Evolutionary conservation across 2,113 vertebrate genomes (phyloP).

Genomic region (Tenrec ecaudatus): DNA sequence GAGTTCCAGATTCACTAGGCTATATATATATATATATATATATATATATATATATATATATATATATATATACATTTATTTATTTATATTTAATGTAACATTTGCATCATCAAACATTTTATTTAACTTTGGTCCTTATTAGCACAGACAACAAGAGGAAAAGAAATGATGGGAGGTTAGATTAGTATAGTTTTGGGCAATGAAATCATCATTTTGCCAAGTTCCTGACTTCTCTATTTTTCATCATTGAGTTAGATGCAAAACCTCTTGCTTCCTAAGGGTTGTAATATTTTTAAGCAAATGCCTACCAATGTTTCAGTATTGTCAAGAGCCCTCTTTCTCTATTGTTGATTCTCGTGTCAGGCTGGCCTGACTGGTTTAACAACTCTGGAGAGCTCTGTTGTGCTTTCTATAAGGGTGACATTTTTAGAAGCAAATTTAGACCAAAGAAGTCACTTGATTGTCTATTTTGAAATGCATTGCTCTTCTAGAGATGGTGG

Average conservation of each 20-base stretch:
- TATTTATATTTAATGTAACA: neutral
- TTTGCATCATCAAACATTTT: constrained; percentile 30
- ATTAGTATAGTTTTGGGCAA: neutral
- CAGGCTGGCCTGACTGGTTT: neutral
- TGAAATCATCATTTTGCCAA: neutral
- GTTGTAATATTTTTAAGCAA: neutral
- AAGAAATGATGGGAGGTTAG: neutral
- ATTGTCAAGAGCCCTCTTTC: neutral
- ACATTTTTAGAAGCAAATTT: constrained; percentile 55
- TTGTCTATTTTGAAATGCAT: constrained; percentile 48
- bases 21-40: neutral
- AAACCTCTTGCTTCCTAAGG: neutral
- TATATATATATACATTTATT: too few relatives aligned
- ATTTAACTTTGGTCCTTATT: neutral
- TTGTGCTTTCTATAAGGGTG: constrained; percentile 12
- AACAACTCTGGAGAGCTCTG: neutral
- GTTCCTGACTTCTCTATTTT: neutral
- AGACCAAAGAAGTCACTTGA: constrained; percentile 33
- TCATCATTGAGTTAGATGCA: neutral
- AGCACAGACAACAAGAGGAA: neutral
- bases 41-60: neutral
- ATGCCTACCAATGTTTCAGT: neutral
- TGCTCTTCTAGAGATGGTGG: constrained; percentile 51
- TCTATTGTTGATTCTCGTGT: neutral
- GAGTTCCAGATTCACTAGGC: neutral